Conservation (phyloP, 1,140 invertebrate species). For the Drosophila kepulauana region DNA sequence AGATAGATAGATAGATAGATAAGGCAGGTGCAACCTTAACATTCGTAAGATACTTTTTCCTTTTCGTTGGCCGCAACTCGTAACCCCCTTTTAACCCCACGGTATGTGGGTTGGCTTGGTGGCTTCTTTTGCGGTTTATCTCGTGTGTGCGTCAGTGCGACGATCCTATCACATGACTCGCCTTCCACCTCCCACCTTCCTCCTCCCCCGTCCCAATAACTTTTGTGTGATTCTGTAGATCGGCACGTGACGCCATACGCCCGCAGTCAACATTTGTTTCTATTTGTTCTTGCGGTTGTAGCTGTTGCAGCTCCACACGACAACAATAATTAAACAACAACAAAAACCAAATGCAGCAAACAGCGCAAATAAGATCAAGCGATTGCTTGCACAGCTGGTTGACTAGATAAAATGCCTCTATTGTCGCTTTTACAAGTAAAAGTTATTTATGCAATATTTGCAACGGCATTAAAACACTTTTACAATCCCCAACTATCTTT, state of each 20-base stretch:
- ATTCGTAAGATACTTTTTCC: constrained; percentile 29
- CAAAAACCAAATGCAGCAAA: constrained; percentile 51
- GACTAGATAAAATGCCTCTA: constrained; percentile 60
- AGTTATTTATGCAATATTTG: constrained; percentile 22
- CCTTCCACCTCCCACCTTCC: not conserved
- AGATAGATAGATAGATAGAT: constrained; percentile 15
- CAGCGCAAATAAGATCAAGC: constrained; percentile 31
- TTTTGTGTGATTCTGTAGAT: constrained; percentile 45
- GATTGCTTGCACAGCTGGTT: constrained; percentile 66
- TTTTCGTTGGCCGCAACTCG: not conserved
- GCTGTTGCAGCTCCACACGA: constrained; percentile 44
- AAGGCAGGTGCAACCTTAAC: constrained; percentile 20
- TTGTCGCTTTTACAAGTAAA: constrained; percentile 44
- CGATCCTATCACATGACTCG: constrained; percentile 73
- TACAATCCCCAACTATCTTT: constrained; percentile 1
- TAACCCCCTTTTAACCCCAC: not conserved
- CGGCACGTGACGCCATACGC: constrained; percentile 65
- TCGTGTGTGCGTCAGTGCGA: constrained; percentile 55
- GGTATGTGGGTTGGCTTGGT: not conserved
- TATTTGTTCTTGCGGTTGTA: constrained; percentile 14
- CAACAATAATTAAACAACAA: constrained; percentile 59
- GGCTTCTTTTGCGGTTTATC: constrained; percentile 59
- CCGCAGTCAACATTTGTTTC: constrained; percentile 58
- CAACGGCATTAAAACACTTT: constrained; percentile 12
- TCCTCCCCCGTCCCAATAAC: not conserved